Evolutionary conservation across 2,113 vertebrate genomes (phyloP), one percentile per base, ranked within the genome.

Genomic region (Mirounga angustirostris): DNA sequence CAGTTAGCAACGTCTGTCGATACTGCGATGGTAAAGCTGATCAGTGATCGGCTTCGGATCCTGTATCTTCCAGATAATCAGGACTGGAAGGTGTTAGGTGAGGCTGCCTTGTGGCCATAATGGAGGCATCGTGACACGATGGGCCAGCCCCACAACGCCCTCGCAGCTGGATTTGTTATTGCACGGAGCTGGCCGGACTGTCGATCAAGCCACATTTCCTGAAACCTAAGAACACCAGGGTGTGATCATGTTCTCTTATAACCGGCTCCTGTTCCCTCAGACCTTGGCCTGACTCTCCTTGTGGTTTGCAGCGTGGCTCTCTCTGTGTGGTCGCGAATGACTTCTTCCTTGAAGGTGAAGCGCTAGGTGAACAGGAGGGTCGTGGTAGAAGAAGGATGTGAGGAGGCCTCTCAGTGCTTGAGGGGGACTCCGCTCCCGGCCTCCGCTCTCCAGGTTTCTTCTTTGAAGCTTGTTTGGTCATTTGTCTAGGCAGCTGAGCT

Each of bases 191-290:
- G 67, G 43, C 82, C 36, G 0, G 15, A 1, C 89, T 80, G 73
- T 91, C 7, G 0, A 43, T 79, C 94, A 89, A 88, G 84, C 83
- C 87, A 0, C 56, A 22, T 91, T 97, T 98, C 97, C 97, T 97
- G 97, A 96, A 98, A 98, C 97, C 92, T 33, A 73, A 98, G 95
- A 94, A 78, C 3, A 2, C 83, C 19, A 0, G 30, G 36, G 52
- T 33, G 58, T 59, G 87, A 40, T n/a, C 5, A 36, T 58, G 65
- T 63, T 93, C 96, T 96, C 89, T 63, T 61, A 9, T 83, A 89
- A 92, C 94, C 87, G 16, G 96, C 95, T 97, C 94, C 87, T 59
- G 80, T 97, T 96, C 90, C 74, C 74, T 65, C 14, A 46, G 85
- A 59, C 92, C 65, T 26, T 50, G 3, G 0, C 0, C 0, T 83